Evolutionary conservation across 1,140 invertebrate genomes (phyloP).

Genomic region (Cecropterus lyciades): DNA sequence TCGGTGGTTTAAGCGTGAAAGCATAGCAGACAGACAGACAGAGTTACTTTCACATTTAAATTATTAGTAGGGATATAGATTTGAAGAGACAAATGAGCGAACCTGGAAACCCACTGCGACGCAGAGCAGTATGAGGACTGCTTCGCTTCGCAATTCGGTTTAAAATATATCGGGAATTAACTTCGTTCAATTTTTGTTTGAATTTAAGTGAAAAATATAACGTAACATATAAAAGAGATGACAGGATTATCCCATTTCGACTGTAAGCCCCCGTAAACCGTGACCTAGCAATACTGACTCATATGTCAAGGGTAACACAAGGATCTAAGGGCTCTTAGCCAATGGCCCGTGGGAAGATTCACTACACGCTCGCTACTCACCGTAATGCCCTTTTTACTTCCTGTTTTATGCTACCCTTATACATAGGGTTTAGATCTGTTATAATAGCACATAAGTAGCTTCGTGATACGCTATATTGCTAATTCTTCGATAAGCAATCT

Average conservation of each 20-base stretch:
- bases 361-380: conserved; percentile 30
- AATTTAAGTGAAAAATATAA: background rate
- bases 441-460: background rate
- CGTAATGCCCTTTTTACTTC: conserved; percentile 18
- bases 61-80: too few species aligned
- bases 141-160: too few species aligned
- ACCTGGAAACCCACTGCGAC: too few species aligned
- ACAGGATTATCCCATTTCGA: conserved; percentile 12
- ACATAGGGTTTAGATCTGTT: background rate
- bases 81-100: too few species aligned
- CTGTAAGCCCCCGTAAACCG: conserved; percentile 11
- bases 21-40: too few species aligned
- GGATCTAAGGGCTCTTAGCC: conserved; percentile 28
- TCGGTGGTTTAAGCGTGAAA: too few species aligned
- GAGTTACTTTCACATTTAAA: too few species aligned
- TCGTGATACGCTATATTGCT: too few species aligned
- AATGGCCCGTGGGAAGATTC: conserved; percentile 35
- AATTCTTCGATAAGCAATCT: too few species aligned
- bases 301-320: conserved; percentile 33
- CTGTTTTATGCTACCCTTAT: conserved; percentile 8
- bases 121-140: too few species aligned
- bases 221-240: background rate
- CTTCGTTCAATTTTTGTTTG: too few species aligned
- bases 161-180: too few species aligned
- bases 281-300: conserved; percentile 8